Evolutionary conservation across 1,140 invertebrate species (phyloP), one percentile per base, ranked within the genome.

Genomic region (Schlechtendalia chinensis): DNA sequence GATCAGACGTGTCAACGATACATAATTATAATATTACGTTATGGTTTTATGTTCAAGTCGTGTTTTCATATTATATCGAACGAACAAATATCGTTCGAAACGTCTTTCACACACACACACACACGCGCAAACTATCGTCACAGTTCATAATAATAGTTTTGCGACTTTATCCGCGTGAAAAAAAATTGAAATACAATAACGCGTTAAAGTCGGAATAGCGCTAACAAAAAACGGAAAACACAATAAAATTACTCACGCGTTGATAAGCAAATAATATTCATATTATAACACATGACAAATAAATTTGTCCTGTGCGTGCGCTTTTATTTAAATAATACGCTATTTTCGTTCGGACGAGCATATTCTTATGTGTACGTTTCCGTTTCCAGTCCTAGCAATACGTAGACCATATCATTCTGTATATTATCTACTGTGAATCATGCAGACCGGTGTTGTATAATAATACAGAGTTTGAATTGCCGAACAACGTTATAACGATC

Each of bases 181-280:
- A 39, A 39, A 39, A 39, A n/a, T n/a, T n/a, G n/a, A 39, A 39
- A 39, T 8, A 39, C 32, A 8, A 39, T 16, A 24, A 29, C 27
- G 17, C 59, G 59, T 61, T 29, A 61, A 61, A 27, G 27, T 8
- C 24, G 27, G 5, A 6, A 59, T 24, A 59, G 16, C 27, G 12
- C 11, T 24, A 11, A 59, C 5, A 27, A 27, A 12, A 5, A 59
- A 27, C 14, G 56, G 27, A 59, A 59, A 59, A 59, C 24, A 27
- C 27, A 16, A 24, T 14, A 59, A 24, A n/a, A 24, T 5, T 1
- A 14, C 58, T 59, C 8, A 27, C 6, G 11, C 5, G n/a, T n/a
- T n/a, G n/a, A n/a, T n/a, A 59, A 59, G 24, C 56, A 59, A 59
- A 59, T 59, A 59, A 59, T 59, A 59, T 24, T 14, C 22, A 27